phyloP scores from a whole-genome alignment of 2,888 invertebrate genomes.

The Drosophila diplacantha region DNA sequence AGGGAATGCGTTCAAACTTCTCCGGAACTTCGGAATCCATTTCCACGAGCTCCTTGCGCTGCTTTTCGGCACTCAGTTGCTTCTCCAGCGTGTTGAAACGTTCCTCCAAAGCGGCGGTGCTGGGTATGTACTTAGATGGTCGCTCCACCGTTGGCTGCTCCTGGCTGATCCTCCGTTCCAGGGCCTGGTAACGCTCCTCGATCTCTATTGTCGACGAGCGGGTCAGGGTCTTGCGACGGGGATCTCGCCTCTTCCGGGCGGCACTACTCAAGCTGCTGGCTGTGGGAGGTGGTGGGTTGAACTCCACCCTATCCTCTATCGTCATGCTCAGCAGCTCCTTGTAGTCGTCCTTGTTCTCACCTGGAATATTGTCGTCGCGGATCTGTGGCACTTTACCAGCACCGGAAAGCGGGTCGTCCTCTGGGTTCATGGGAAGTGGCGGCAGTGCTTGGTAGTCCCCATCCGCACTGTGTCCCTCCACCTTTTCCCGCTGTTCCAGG shows the following conservation, averaged over 20 bases:
- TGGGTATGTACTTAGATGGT: conserved; percentile 61
- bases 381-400: conserved; percentile 27
- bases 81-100: conserved; percentile 56
- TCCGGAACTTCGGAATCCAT: conserved; percentile 10
- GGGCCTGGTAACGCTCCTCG: conserved; percentile 64
- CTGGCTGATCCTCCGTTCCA: conserved; percentile 64
- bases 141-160: conserved; percentile 46
- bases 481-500: conserved; percentile 33
- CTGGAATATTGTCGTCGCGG: conserved; percentile 64
- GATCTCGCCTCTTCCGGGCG: conserved; percentile 66
- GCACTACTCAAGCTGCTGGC: conserved; percentile 33
- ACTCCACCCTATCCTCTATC: conserved; percentile 43
- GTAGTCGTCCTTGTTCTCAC: conserved; percentile 64
- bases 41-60: conserved; percentile 12
- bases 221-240: conserved; percentile 67
- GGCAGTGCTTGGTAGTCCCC: conserved; percentile 12
- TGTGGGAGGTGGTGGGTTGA: conserved; percentile 17
- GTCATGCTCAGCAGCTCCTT: conserved; percentile 60
- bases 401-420: neutral
- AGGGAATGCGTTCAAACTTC: conserved; percentile 58
- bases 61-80: conserved; percentile 55
- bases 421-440: neutral
- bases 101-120: conserved; percentile 58
- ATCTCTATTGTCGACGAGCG: conserved; percentile 70
- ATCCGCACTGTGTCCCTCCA: conserved; percentile 30